These are phyloP conservation scores for Plagodis pulveraria DNA, from an alignment of 2,888 invertebrate genomes.

Conservation along the genomic window DNA sequence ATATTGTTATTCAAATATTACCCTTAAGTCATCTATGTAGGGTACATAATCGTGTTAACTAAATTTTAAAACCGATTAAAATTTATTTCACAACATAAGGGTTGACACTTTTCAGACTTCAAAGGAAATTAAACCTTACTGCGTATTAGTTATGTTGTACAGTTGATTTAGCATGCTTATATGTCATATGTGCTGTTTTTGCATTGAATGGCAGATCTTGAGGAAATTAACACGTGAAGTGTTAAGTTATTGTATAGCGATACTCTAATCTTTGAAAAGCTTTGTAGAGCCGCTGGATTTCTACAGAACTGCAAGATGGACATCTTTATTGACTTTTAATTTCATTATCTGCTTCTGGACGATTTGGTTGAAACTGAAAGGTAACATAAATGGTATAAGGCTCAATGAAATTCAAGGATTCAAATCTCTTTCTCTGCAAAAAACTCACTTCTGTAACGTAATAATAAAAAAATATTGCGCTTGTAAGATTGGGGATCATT, in stretches of 20 bases:
- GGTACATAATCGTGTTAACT: too few relatives aligned
- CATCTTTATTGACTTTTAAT: constrained; percentile 35
- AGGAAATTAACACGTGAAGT: constrained; percentile 58
- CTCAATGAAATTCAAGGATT: too few relatives aligned
- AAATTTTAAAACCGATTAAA: too few relatives aligned
- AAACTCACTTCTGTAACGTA: too few relatives aligned
- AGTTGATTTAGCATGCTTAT: neutral
- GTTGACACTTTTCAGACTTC: neutral
- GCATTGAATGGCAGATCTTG: constrained; percentile 26
- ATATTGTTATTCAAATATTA: neutral
- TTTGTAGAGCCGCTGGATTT: constrained; percentile 49
- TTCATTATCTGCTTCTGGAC: constrained; percentile 8
- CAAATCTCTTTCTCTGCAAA: too few relatives aligned
- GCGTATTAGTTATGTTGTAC: neutral
- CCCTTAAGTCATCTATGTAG: too few relatives aligned
- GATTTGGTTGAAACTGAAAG: constrained; percentile 6
- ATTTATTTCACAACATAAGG: constrained; percentile 1
- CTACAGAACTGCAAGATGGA: constrained; percentile 31
- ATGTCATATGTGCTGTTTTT: constrained; percentile 6
- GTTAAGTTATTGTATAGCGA: constrained; percentile 62
- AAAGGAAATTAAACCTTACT: constrained; percentile 12
- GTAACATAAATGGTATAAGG: neutral
- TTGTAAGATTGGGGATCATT: too few relatives aligned
- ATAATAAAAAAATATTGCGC: too few relatives aligned
- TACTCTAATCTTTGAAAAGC: constrained; percentile 36